These are phyloP conservation scores for Harpagifer antarcticus DNA, from an alignment of 2,797 vertebrate species.

Conservation along the genomic window DNA sequence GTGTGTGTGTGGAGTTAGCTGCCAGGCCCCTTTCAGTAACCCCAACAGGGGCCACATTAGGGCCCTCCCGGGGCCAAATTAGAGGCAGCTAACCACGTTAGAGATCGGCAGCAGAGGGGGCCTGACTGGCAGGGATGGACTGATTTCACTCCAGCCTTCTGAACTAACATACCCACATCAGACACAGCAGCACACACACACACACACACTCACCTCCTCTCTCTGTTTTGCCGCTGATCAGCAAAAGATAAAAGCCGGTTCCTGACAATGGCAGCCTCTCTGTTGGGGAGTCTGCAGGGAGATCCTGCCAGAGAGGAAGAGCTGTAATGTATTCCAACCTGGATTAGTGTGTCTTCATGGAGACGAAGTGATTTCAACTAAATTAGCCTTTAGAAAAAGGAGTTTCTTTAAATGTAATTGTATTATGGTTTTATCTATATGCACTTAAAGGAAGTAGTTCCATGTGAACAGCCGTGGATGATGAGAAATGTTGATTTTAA, in stretches of 20 bases:
- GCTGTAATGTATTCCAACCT: constrained; percentile 67
- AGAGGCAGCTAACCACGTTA: constrained; percentile 83
- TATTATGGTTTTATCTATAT: constrained; percentile 33
- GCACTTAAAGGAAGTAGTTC: constrained; percentile 36
- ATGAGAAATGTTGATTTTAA: too few relatives aligned
- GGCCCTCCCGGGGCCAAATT: constrained; percentile 82
- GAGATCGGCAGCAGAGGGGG: constrained; percentile 70
- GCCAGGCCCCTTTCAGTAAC: constrained; percentile 67
- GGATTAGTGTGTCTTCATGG: constrained; percentile 50
- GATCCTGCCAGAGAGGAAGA: constrained; percentile 54
- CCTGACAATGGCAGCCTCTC: constrained; percentile 72
- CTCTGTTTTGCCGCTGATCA: constrained; percentile 76
- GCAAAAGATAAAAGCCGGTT: constrained; percentile 78
- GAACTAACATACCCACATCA: constrained; percentile 29
- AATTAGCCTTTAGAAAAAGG: constrained; percentile 47
- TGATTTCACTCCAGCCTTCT: constrained; percentile 60
- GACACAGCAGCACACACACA: not conserved
- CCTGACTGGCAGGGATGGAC: constrained; percentile 72
- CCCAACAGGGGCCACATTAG: constrained; percentile 67
- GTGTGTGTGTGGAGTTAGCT: constrained; percentile 40
- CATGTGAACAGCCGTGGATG: not conserved
- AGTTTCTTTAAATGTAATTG: constrained; percentile 34
- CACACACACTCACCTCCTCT: constrained; percentile 42
- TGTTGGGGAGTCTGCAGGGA: constrained; percentile 64
- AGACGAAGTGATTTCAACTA: constrained; percentile 53